These are phyloP conservation scores for Phengaris alcon DNA, from an alignment of 2,888 invertebrate species.

Conservation along the genomic window DNA sequence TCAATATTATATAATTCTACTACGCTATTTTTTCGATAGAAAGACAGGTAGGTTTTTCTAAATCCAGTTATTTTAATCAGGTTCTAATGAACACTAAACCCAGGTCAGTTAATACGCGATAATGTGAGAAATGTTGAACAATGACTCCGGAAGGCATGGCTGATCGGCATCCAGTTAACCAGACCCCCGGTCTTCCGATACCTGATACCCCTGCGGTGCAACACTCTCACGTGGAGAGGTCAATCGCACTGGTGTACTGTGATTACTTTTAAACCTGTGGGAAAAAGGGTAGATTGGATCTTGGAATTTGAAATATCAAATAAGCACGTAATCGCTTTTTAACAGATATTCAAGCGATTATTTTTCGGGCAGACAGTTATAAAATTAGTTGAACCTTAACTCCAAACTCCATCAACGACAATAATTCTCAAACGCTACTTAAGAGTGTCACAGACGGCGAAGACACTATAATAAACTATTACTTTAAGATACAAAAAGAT, in stretches of 20 bases:
- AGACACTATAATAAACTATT: too few relatives aligned
- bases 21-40: too few relatives aligned
- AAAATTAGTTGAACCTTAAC: too few relatives aligned
- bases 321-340: not conserved
- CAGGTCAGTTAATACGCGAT: conserved; percentile 37
- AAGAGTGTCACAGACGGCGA: too few relatives aligned
- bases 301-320: not conserved
- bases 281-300: conserved; percentile 41
- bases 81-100: not conserved
- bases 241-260: conserved; percentile 32
- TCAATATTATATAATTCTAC: too few relatives aligned
- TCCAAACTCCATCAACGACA: too few relatives aligned
- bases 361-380: not conserved
- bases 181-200: conserved; percentile 16
- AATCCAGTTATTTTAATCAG: too few relatives aligned
- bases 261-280: conserved; percentile 66
- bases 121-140: conserved; percentile 67
- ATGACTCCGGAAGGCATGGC: conserved; percentile 66
- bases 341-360: not conserved
- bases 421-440: too few relatives aligned
- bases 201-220: not conserved
- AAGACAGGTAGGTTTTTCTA: too few relatives aligned
- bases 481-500: too few relatives aligned
- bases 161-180: conserved; percentile 55
- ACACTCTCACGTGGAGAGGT: not conserved